Evolutionary conservation across 2,797 vertebrate genomes (phyloP), one percentile per base, ranked within the genome.

Genomic region (Ficedula albicollis): DNA sequence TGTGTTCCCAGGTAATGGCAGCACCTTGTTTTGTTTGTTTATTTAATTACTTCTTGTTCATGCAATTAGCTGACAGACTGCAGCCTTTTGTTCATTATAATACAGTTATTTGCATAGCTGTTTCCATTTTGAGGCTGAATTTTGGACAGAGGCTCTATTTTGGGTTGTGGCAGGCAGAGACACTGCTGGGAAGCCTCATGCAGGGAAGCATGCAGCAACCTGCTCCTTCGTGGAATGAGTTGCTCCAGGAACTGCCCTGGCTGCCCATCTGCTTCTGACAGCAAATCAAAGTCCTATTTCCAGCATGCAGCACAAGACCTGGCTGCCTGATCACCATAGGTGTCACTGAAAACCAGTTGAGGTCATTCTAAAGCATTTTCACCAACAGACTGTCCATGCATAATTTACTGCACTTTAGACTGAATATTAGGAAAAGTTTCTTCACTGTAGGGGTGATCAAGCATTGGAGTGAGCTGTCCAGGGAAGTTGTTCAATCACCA

Each of bases 31-130:
- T 91, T 69, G 68, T 56, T 81, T 88, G 73, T 81, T 94, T 91
- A 93, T 82, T 92, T 88, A 92, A 96, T 96, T 88, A 91, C 89
- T 84, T 32, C 89, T 89, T 86, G 51, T 86, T 94, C 89, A 93
- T 74, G 49, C 68, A 89, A 91, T 95, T 91, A 95, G 34, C 36
- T 36, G 75, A 51, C 54, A 82, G 92, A 84, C 44, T 74, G 76
- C 58, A 93, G 95, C 38, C 78, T 91, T 95, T 94, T 66, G 52
- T 85, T 94, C 64, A 72, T 92, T 80, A 29, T 55, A 90, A 93
- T 75, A 67, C 11, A 55, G 58, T 87, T 93, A 85, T 89, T 94
- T 96, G 90, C 94, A 94, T 72, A 90, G 82, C 62, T 62, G 75
- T 84, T 94, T 72, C 74, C 73, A 81, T 54, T 78, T 60, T 30